Evolutionary conservation across 53 echinoderm and acorn worm genomes (phyloP).

Genomic region (Patiria pectinifera): DNA sequence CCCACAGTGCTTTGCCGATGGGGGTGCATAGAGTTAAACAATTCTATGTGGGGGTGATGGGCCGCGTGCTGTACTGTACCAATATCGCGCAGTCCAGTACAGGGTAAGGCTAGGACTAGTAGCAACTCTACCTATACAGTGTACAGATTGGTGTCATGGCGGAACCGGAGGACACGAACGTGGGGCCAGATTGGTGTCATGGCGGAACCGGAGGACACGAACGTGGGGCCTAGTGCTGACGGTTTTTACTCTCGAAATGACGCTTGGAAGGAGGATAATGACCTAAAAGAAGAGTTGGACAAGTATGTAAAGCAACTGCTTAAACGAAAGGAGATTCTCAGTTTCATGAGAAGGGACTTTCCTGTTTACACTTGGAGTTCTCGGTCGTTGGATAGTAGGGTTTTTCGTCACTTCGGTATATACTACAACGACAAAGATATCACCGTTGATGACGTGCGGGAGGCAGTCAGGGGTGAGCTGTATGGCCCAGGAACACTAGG

Average conservation of each 20-base stretch:
- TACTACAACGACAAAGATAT: constrained; percentile 6
- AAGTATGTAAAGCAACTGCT: constrained; percentile 26
- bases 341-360: constrained; percentile 20
- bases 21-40: no score
- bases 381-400: constrained; percentile 13
- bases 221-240: not conserved
- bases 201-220: not conserved
- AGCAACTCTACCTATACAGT: no score
- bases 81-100: no score
- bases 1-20: no score
- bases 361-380: constrained; percentile 24
- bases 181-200: no score
- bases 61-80: no score
- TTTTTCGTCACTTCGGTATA: constrained; percentile 10
- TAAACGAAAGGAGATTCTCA: constrained; percentile 9
- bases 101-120: no score
- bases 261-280: constrained; percentile 23
- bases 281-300: constrained; percentile 1
- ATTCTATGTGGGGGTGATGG: no score
- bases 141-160: not conserved
- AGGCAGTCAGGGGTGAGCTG: constrained; percentile 26
- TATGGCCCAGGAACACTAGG: constrained; percentile 12
- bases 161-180: no score
- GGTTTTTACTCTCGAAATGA: not conserved
- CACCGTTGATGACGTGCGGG: constrained; percentile 16